Conservation (phyloP, 64 coral and sea anemone species). For the Acropora yongei region DNA sequence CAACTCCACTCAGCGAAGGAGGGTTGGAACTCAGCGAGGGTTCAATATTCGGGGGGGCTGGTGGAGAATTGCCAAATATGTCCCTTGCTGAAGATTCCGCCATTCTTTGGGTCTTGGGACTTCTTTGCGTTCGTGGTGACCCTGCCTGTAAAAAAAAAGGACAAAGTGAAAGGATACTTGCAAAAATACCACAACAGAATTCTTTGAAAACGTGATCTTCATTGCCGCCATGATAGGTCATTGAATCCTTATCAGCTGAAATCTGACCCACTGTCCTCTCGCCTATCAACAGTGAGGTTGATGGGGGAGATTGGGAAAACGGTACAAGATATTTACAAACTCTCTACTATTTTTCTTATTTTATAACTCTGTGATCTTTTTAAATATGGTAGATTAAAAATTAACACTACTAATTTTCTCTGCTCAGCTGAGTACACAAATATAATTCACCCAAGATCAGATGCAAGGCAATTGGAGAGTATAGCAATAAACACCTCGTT, state of each 20-base stretch:
- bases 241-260: too few species aligned
- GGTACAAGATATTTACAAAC: too few species aligned
- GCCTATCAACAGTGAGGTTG: too few species aligned
- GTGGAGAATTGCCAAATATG: slow-evolving; percentile 50
- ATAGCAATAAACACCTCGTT: background rate
- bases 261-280: background rate
- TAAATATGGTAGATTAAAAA: background rate
- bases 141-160: slow-evolving; percentile 62
- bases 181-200: too few species aligned
- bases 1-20: slow-evolving; percentile 79
- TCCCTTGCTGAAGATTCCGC: slow-evolving; percentile 53
- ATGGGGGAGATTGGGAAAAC: too few species aligned
- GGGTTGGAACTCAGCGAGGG: slow-evolving; percentile 52
- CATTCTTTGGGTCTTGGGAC: slow-evolving; percentile 66
- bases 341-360: too few species aligned
- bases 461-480: background rate
- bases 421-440: background rate
- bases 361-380: too few species aligned
- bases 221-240: too few species aligned
- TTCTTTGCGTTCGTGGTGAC: slow-evolving; percentile 73
- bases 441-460: background rate
- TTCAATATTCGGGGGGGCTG: slow-evolving; percentile 45
- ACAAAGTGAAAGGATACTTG: background rate
- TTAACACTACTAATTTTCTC: background rate
- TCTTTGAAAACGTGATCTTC: too few species aligned